These are phyloP conservation scores for Epirrita christyi DNA, from an alignment of 2,888 invertebrate species.

Conservation along the genomic window DNA sequence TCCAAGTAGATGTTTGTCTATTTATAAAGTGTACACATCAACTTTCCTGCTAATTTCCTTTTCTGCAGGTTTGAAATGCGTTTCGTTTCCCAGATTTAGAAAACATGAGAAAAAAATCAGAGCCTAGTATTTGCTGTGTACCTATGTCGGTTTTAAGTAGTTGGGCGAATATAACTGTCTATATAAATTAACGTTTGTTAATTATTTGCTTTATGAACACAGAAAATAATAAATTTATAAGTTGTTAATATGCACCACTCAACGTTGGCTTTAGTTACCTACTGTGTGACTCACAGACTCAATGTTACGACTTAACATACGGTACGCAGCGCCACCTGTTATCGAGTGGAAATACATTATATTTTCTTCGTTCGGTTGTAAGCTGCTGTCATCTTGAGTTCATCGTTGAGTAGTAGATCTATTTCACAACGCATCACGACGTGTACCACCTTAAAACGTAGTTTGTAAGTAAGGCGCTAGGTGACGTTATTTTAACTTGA, in stretches of 20 bases:
- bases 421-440: neutral
- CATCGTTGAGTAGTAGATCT: slow-evolving; percentile 19
- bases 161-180: no score
- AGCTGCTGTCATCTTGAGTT: slow-evolving; percentile 27
- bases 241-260: no score
- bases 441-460: neutral
- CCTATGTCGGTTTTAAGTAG: no score
- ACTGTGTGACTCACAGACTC: no score
- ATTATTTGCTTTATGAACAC: neutral
- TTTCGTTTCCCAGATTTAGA: neutral
- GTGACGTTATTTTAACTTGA: neutral
- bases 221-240: neutral
- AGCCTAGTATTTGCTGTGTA: no score
- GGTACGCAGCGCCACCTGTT: slow-evolving; percentile 49
- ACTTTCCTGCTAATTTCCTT: neutral
- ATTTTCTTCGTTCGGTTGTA: neutral
- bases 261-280: no score
- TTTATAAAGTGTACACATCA: neutral
- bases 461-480: slow-evolving; percentile 1
- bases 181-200: neutral
- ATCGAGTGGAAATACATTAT: neutral
- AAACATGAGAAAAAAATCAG: no score
- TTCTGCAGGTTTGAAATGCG: neutral
- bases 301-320: no score
- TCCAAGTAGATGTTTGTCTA: no score